Percentiles rank a stretch among this genome's conserved stretches.
Evolutionary conservation across 92 coral and sea anemone species (phyloP).

Genomic region (Porites divaricata): DNA sequence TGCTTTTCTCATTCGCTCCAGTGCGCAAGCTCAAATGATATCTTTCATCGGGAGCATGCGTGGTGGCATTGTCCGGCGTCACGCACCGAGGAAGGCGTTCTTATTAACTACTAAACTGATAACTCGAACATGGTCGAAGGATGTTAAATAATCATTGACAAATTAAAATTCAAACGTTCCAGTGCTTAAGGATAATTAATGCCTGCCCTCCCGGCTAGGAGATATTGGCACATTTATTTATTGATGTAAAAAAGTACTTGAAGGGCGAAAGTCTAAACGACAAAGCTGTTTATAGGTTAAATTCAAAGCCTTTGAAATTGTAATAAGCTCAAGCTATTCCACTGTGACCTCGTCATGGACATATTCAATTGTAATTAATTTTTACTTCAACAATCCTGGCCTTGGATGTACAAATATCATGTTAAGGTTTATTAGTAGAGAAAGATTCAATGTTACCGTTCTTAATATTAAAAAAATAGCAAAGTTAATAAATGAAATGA

Average conservation of each 20-base stretch:
- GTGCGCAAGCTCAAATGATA: constrained; percentile 35
- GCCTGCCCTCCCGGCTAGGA: background rate
- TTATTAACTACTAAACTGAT: constrained; percentile 12
- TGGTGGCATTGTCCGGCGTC: constrained; percentile 36
- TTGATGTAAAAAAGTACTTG: background rate
- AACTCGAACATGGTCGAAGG: background rate
- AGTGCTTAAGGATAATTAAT: background rate
- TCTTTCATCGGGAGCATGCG: constrained; percentile 30
- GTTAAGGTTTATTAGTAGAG: background rate
- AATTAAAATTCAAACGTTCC: no score
- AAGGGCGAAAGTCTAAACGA: background rate
- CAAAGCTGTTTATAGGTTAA: background rate
- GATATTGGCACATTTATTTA: constrained; percentile 31
- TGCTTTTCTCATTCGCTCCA: constrained; percentile 19
- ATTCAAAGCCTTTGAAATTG: background rate
- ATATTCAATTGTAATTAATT: background rate
- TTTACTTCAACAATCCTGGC: constrained; percentile 10
- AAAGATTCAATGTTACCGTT: background rate
- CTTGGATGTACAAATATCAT: background rate
- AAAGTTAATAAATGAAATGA: background rate
- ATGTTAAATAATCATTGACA: background rate
- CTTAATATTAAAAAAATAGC: background rate
- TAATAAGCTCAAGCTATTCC: background rate
- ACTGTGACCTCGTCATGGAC: background rate
- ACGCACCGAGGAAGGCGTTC: constrained; percentile 4